Evolutionary conservation across 2,113 vertebrate genomes (phyloP).

Genomic region (Cricetomys ansorgei): DNA sequence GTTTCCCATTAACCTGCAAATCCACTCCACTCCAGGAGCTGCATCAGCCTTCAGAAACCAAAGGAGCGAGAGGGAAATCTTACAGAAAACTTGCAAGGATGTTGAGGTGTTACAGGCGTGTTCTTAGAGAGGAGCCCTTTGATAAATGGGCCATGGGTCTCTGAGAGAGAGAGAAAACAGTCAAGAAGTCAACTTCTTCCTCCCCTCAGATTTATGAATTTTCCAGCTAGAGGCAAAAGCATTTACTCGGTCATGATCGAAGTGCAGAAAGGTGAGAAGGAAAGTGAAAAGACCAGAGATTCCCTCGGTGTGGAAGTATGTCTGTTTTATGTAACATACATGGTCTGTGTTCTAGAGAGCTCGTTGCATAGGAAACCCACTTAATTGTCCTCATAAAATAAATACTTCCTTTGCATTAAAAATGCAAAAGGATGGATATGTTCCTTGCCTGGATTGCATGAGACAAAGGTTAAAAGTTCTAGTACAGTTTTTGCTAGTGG

Average conservation of each 20-base stretch:
- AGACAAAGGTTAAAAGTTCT: slow-evolving; percentile 79
- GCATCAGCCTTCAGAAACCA: slow-evolving; percentile 18
- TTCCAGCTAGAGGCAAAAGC: slow-evolving; percentile 62
- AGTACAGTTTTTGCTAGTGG: slow-evolving; percentile 54
- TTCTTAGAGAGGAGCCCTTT: slow-evolving; percentile 56
- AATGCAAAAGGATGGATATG: slow-evolving; percentile 73
- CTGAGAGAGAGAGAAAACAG: slow-evolving; percentile 49
- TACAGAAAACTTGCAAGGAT: slow-evolving; percentile 34
- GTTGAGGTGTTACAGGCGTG: slow-evolving; percentile 68
- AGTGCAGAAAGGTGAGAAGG: slow-evolving; percentile 71
- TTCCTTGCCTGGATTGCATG: slow-evolving; percentile 55
- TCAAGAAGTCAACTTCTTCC: slow-evolving; percentile 72
- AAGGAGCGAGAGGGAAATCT: slow-evolving; percentile 4
- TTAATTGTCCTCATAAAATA: slow-evolving; percentile 79
- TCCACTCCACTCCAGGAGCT: slow-evolving; percentile 47
- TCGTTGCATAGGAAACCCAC: slow-evolving; percentile 62
- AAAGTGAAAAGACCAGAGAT: slow-evolving; percentile 66
- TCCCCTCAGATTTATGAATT: slow-evolving; percentile 74
- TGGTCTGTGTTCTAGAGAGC: slow-evolving; percentile 67
- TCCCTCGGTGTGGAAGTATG: slow-evolving; percentile 53
- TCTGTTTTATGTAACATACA: slow-evolving; percentile 79
- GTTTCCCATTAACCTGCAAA: slow-evolving; percentile 28
- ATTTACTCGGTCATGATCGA: slow-evolving; percentile 72
- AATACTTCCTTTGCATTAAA: slow-evolving; percentile 79
- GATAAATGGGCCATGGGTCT: slow-evolving; percentile 57